Conservation (phyloP, 2,888 invertebrate genomes). For the Hypena proboscidalis region DNA sequence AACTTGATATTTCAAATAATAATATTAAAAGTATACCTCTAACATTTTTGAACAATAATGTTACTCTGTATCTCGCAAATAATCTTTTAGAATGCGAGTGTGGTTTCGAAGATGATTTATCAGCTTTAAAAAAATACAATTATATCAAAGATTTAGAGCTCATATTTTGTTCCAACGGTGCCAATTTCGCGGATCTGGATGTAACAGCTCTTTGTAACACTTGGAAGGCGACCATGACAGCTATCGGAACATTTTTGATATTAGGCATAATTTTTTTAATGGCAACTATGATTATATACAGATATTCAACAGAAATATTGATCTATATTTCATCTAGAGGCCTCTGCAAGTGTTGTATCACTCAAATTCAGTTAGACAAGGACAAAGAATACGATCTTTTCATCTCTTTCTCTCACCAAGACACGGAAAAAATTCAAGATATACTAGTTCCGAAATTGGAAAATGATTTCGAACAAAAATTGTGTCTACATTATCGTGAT, state of each 20-base stretch:
- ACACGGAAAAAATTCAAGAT: slow-evolving; percentile 88
- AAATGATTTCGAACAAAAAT: slow-evolving; percentile 64
- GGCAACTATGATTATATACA: slow-evolving; percentile 16
- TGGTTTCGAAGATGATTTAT: slow-evolving; percentile 9
- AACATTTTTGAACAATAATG: slow-evolving; percentile 13
- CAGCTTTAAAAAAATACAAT: slow-evolving; percentile 1
- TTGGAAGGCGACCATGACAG: slow-evolving; percentile 22
- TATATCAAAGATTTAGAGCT: slow-evolving; percentile 28
- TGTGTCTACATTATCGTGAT: slow-evolving; percentile 90
- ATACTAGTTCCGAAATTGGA: slow-evolving; percentile 88
- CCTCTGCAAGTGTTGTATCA: slow-evolving; percentile 23
- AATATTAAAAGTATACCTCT: slow-evolving; percentile 14
- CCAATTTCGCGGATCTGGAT: slow-evolving; percentile 10
- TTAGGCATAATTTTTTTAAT: slow-evolving; percentile 11
- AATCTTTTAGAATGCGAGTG: slow-evolving; percentile 27
- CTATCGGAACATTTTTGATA: slow-evolving; percentile 20
- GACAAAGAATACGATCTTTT: slow-evolving; percentile 89
- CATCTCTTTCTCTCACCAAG: slow-evolving; percentile 91
- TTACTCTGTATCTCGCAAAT: slow-evolving; percentile 15
- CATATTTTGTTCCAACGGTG: slow-evolving; percentile 32
- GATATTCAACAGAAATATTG: slow-evolving; percentile 37
- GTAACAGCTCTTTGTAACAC: slow-evolving; percentile 40
- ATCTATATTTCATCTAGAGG: slow-evolving; percentile 34
- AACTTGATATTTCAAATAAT: slow-evolving; percentile 29
- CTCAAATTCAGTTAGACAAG: slow-evolving; percentile 36